phyloP scores from a whole-genome alignment of 1,140 invertebrate species.

The Tribolium castaneum region DNA sequence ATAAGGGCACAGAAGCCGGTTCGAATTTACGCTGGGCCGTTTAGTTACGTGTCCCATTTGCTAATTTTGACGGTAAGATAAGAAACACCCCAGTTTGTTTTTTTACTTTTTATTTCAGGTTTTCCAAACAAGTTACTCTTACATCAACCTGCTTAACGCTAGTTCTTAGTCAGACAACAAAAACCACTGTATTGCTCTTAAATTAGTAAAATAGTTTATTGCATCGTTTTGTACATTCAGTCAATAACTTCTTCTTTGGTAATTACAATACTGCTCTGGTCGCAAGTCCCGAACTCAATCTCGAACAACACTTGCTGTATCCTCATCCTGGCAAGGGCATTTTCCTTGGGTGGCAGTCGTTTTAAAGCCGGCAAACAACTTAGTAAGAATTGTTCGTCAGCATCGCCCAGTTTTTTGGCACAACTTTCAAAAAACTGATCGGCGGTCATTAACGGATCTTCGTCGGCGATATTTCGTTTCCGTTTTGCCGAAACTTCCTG shows the following conservation, averaged over 20 bases:
- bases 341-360: not conserved
- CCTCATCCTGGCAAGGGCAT: not conserved
- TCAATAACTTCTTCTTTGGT: not conserved
- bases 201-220: no score
- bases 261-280: not conserved
- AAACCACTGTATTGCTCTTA: no score
- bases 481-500: not conserved
- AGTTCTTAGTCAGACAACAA: not conserved
- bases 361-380: slow-evolving; percentile 2
- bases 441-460: not conserved
- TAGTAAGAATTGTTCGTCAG: slow-evolving; percentile 3
- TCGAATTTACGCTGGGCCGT: no score
- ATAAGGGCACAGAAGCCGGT: not conserved
- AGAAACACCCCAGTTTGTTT: no score
- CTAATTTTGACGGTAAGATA: no score
- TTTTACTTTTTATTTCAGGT: not conserved
- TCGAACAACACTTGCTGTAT: slow-evolving; percentile 11
- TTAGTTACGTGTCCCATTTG: no score
- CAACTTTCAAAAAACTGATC: not conserved
- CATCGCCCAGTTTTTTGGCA: not conserved
- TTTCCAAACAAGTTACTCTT: not conserved
- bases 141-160: not conserved
- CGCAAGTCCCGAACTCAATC: not conserved
- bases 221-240: not conserved
- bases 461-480: not conserved